These are phyloP conservation scores for Onthophagus taurus DNA, from an alignment of 1,140 invertebrate species.

Conservation along the genomic window DNA sequence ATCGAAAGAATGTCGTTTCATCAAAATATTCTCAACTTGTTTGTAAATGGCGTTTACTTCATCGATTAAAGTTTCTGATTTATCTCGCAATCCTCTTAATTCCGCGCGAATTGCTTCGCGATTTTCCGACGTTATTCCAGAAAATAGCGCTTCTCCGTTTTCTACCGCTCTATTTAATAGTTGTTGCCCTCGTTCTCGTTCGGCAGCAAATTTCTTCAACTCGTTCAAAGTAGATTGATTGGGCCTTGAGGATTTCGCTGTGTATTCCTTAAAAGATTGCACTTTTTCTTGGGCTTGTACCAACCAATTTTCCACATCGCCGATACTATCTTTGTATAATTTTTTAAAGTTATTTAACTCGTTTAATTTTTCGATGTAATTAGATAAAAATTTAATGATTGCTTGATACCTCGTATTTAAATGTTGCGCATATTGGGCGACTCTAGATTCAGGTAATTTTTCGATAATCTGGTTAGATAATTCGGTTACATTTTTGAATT, in stretches of 20 bases:
- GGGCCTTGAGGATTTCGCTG: constrained; percentile 53
- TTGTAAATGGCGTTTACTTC: constrained; percentile 76
- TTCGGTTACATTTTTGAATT: constrained; percentile 56
- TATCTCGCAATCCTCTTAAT: constrained; percentile 67
- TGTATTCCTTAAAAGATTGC: constrained; percentile 55
- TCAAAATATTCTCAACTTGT: constrained; percentile 73
- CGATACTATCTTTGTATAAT: constrained; percentile 55
- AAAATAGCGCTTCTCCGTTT: constrained; percentile 77
- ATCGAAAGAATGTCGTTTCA: constrained; percentile 82
- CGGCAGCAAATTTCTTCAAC: constrained; percentile 61
- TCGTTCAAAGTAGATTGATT: constrained; percentile 61
- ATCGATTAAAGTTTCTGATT: constrained; percentile 76
- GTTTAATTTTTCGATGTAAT: constrained; percentile 58
- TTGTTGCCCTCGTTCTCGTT: constrained; percentile 67
- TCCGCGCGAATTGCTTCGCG: constrained; percentile 76
- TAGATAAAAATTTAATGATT: constrained; percentile 58
- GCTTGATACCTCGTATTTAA: constrained; percentile 66
- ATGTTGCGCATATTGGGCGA: constrained; percentile 69
- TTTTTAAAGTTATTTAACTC: constrained; percentile 56
- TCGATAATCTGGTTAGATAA: constrained; percentile 63
- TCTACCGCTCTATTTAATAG: constrained; percentile 73
- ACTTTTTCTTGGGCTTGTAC: constrained; percentile 62
- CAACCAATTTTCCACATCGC: constrained; percentile 71
- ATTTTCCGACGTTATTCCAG: constrained; percentile 76
- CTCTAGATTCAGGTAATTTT: constrained; percentile 70